Evolutionary conservation across 1,140 invertebrate genomes (phyloP).

Genomic region (Lepidurus couesii): DNA sequence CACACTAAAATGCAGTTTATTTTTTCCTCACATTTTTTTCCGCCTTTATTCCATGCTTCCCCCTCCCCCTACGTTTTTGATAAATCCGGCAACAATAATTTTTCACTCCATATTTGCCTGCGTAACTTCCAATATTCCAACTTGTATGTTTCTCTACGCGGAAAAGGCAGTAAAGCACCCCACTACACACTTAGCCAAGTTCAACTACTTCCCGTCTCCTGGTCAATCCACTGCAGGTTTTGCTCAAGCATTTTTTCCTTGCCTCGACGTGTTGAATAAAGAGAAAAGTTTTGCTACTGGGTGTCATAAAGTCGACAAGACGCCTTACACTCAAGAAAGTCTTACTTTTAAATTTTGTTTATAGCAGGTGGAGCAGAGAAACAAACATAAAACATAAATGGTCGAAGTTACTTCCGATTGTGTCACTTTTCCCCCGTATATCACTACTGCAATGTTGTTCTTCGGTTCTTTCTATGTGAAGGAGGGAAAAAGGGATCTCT

Average conservation of each 20-base stretch:
- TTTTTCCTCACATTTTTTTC: background rate
- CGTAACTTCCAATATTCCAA: background rate
- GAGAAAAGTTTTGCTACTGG: background rate
- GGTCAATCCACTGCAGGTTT: background rate
- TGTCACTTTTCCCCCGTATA: background rate
- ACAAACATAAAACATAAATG: background rate
- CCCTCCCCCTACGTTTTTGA: background rate
- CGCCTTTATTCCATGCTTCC: background rate
- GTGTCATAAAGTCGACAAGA: background rate
- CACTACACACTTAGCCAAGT: conserved; percentile 11
- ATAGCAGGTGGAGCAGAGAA: background rate
- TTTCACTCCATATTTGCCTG: background rate
- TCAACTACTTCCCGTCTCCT: background rate
- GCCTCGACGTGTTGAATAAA: background rate
- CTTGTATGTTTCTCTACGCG: conserved; percentile 8
- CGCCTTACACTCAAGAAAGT: background rate
- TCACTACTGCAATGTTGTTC: conserved; percentile 13
- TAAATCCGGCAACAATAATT: conserved; percentile 16
- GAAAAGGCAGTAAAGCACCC: conserved; percentile 6
- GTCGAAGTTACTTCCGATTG: background rate
- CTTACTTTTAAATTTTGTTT: background rate
- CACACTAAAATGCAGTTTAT: conserved; percentile 6
- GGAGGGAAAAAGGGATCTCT: background rate
- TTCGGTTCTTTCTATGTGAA: background rate
- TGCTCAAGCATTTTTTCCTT: background rate